Evolutionary conservation across 2,797 vertebrate genomes (phyloP).

Genomic region (Calcarius lapponicus): DNA sequence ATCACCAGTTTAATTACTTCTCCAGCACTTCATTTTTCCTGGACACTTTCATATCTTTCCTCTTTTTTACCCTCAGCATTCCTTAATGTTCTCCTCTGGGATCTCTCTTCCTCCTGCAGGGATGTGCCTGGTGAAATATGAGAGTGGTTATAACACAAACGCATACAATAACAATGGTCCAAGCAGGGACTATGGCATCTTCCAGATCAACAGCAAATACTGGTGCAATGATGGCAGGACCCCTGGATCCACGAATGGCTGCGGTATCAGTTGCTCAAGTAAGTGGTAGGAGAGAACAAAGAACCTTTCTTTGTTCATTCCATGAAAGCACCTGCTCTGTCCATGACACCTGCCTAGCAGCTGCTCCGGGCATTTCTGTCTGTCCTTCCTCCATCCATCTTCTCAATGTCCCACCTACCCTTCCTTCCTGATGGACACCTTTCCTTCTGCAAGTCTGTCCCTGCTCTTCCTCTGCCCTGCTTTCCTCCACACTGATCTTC

Average conservation of each 20-base stretch:
- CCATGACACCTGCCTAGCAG: background rate
- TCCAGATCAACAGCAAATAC: constrained; percentile 39
- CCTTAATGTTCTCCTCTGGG: background rate
- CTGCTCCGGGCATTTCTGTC: accelerated
- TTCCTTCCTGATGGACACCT: background rate
- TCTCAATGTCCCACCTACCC: background rate
- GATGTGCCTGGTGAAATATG: background rate
- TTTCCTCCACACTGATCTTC: background rate
- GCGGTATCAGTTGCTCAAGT: background rate
- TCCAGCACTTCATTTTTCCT: background rate
- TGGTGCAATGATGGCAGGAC: background rate
- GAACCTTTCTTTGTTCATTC: background rate
- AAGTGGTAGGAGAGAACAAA: background rate
- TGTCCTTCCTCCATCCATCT: background rate
- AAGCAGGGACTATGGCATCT: background rate
- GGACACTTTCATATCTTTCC: background rate
- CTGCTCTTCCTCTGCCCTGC: background rate
- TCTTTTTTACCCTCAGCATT: background rate
- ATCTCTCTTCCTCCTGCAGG: background rate
- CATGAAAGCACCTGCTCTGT: background rate
- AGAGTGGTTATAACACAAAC: background rate
- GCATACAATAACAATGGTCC: background rate
- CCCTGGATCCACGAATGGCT: background rate
- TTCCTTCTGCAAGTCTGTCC: background rate
- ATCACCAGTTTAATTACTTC: background rate